Evolutionary conservation across 2,113 vertebrate genomes (phyloP).

Genomic region (Corythornis vintsioides): DNA sequence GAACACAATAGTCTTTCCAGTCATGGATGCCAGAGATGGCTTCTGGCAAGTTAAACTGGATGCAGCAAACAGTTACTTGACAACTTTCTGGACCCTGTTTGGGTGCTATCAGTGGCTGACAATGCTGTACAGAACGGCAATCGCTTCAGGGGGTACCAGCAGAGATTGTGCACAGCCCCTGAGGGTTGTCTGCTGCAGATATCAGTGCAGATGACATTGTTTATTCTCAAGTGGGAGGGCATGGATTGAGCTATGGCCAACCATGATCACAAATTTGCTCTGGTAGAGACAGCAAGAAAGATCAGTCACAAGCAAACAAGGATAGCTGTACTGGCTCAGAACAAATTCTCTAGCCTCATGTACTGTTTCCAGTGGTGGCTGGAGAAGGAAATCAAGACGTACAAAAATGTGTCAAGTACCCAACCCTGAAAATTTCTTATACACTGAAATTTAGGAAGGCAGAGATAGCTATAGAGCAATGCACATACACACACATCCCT

Average conservation of each 20-base stretch:
- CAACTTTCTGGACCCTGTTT: slow-evolving; percentile 72
- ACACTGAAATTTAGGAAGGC: neutral
- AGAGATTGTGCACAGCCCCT: slow-evolving; percentile 60
- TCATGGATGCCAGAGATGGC: slow-evolving; percentile 63
- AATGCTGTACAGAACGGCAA: slow-evolving; percentile 52
- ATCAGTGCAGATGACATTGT: slow-evolving; percentile 61
- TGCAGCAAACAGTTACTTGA: slow-evolving; percentile 69
- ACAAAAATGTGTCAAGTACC: neutral
- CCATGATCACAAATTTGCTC: slow-evolving; percentile 29
- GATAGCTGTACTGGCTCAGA: neutral
- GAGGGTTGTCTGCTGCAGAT: slow-evolving; percentile 67
- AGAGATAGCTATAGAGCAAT: neutral
- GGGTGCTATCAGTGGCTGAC: slow-evolving; percentile 70
- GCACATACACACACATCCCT: accelerated
- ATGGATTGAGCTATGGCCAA: slow-evolving; percentile 50
- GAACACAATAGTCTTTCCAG: slow-evolving; percentile 69
- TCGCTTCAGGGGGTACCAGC: slow-evolving; percentile 57
- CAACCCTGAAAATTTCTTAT: neutral
- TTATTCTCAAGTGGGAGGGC: slow-evolving; percentile 45
- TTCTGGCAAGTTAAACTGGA: slow-evolving; percentile 65
- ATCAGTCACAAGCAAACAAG: neutral
- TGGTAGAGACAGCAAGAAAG: slow-evolving; percentile 17
- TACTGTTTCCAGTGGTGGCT: neutral
- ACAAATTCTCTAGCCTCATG: neutral
- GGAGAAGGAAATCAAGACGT: neutral